Evolutionary conservation across 2,888 invertebrate genomes (phyloP).

Genomic region (Sphaerophoria taeniata): DNA sequence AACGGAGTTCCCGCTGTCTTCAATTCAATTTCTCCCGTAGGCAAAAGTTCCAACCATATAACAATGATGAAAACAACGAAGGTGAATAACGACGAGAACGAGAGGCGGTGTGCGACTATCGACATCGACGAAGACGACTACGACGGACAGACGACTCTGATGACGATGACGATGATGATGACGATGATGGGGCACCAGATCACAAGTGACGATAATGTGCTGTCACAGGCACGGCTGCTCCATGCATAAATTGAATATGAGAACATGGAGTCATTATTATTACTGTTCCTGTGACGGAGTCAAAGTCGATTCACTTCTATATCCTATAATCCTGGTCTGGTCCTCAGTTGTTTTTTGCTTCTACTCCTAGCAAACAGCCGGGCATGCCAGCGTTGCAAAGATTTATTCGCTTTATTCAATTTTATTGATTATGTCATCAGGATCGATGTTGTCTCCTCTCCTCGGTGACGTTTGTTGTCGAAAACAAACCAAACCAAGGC

Average conservation of each 20-base stretch:
- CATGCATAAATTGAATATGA: conserved; percentile 75
- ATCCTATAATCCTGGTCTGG: conserved; percentile 5
- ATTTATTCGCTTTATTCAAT: conserved; percentile 74
- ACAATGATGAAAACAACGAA: conserved; percentile 29
- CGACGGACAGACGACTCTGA: conserved; percentile 23
- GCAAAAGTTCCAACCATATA: conserved; percentile 37
- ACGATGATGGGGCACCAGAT: conserved; percentile 75
- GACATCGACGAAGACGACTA: conserved; percentile 17
- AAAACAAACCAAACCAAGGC: conserved; percentile 6
- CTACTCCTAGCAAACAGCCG: conserved; percentile 22
- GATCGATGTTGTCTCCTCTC: conserved; percentile 73
- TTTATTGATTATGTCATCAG: conserved; percentile 75
- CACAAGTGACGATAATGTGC: conserved; percentile 79
- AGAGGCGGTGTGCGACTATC: no score
- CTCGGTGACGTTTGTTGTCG: conserved; percentile 63
- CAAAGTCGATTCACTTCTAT: conserved; percentile 41
- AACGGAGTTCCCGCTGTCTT: conserved; percentile 58
- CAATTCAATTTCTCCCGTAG: conserved; percentile 28
- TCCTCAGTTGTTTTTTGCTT: not conserved
- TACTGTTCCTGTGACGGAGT: conserved; percentile 64
- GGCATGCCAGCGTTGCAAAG: conserved; percentile 65
- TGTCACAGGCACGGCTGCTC: conserved; percentile 76
- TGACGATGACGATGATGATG: conserved; percentile 66
- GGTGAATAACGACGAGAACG: conserved; percentile 16
- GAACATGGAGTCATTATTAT: conserved; percentile 74